phyloP scores from a whole-genome alignment of 2,113 vertebrate species.

The Paratilapia polleni region DNA sequence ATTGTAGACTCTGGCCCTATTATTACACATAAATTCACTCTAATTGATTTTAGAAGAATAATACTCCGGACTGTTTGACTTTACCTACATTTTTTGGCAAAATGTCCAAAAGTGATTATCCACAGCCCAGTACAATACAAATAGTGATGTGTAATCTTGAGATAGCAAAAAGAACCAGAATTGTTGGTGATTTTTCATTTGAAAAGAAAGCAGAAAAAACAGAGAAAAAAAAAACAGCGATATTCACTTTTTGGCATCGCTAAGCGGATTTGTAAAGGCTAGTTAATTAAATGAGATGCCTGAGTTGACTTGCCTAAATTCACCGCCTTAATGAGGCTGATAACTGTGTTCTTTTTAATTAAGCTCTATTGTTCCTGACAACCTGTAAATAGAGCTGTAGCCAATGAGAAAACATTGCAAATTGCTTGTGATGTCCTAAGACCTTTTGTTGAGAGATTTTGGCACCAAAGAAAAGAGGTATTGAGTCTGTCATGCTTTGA shows the following conservation, averaged over 20 bases:
- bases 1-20: background rate
- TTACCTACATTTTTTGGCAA: background rate
- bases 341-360: constrained; percentile 69
- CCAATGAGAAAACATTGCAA: constrained; percentile 30
- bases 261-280: constrained; percentile 52
- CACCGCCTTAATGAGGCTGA: constrained; percentile 53
- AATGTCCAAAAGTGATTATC: background rate
- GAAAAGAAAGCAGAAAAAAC: background rate
- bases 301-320: constrained; percentile 51
- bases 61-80: background rate
- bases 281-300: constrained; percentile 69
- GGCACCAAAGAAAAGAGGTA: background rate
- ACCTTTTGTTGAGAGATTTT: constrained; percentile 26
- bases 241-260: constrained; percentile 6
- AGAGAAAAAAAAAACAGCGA: background rate
- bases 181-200: background rate
- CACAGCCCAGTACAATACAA: background rate
- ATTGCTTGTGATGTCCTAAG: constrained; percentile 37
- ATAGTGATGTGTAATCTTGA: background rate
- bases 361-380: constrained; percentile 61
- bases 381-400: constrained; percentile 57
- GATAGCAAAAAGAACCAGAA: background rate
- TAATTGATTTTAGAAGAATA: background rate
- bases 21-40: background rate
- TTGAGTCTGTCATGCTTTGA: constrained; percentile 19